phyloP scores from a whole-genome alignment of 2,888 invertebrate species.

The Strigamia maritima region DNA sequence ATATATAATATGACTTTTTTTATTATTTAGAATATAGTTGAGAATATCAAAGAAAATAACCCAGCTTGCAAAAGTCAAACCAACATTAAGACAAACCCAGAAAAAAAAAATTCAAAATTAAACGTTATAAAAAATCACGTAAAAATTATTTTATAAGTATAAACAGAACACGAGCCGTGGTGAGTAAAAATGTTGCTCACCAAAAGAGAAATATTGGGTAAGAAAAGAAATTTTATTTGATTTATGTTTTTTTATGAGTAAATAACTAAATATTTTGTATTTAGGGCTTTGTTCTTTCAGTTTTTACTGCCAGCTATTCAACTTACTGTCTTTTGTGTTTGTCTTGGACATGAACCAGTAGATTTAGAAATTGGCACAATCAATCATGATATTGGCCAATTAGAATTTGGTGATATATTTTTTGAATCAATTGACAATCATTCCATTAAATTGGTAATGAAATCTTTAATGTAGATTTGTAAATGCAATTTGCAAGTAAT shows the following conservation, averaged over 20 bases:
- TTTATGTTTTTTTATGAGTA: no score
- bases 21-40: not conserved
- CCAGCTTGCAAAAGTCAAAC: not conserved
- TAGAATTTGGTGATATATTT: not conserved
- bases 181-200: conserved; percentile 39
- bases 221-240: not conserved
- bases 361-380: conserved; percentile 52
- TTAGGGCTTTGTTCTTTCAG: conserved; percentile 52
- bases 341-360: conserved; percentile 48
- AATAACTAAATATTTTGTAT: no score
- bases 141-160: not conserved
- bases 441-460: not conserved
- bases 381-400: conserved; percentile 48
- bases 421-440: not conserved
- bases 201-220: conserved; percentile 41
- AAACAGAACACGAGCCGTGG: conserved; percentile 39
- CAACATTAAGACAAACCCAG: not conserved
- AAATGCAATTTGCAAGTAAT: not conserved
- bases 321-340: conserved; percentile 51
- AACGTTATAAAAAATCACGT: not conserved
- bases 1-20: no score
- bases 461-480: not conserved
- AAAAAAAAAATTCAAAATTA: no score
- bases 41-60: not conserved
- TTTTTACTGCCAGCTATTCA: conserved; percentile 53